These are phyloP conservation scores for Alectoris magna DNA, from an alignment of 2,797 vertebrate genomes.

Conservation along the genomic window DNA sequence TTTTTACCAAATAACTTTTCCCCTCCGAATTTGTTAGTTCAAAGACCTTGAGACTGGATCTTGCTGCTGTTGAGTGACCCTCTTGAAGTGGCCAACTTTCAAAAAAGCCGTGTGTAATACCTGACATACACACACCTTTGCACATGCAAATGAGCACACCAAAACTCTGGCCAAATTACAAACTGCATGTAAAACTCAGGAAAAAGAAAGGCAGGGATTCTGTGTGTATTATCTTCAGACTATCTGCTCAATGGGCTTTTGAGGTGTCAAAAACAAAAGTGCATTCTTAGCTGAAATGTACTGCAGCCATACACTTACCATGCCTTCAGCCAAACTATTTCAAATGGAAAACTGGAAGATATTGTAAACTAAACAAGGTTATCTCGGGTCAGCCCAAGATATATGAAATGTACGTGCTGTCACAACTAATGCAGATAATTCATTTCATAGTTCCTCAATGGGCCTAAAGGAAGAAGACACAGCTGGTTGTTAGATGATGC, in stretches of 20 bases:
- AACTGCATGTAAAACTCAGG: background rate
- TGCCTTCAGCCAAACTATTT: background rate
- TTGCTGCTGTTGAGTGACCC: background rate
- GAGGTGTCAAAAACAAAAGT: background rate
- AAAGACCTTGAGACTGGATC: background rate
- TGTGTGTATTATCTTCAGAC: background rate
- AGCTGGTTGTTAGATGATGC: background rate
- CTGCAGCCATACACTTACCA: accelerated
- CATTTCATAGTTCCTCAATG: background rate
- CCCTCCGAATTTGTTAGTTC: background rate
- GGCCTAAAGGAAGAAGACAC: background rate
- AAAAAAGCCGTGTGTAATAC: background rate
- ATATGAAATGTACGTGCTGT: background rate
- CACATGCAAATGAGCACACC: background rate
- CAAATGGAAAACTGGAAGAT: background rate
- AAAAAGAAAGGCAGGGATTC: background rate
- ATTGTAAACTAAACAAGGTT: conserved; percentile 3
- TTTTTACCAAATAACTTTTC: background rate
- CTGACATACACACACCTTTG: background rate
- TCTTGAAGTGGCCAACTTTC: background rate
- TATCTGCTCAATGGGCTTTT: background rate
- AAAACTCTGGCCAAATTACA: background rate
- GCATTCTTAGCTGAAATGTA: background rate
- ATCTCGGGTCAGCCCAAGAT: background rate
- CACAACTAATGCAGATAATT: background rate